Percentiles rank a stretch among this genome's conserved stretches.
Conservation (phyloP, 1,140 invertebrate genomes). For the Drosophila miranda region DNA sequence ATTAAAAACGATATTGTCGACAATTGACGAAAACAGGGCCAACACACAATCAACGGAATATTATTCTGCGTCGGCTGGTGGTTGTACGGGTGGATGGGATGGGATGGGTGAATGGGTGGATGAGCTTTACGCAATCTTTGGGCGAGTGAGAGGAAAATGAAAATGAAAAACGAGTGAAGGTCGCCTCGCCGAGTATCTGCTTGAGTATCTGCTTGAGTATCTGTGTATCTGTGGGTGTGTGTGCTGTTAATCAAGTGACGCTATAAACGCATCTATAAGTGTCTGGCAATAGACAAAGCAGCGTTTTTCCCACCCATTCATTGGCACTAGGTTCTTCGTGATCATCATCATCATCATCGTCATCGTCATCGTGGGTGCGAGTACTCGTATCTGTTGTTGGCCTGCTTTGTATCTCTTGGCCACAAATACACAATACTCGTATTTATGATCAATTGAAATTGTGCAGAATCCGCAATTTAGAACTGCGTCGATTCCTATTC, state of each 20-base stretch:
- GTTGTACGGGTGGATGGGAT: constrained; percentile 1
- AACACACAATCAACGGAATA: constrained; percentile 3
- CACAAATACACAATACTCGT: constrained; percentile 33
- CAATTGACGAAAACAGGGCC: constrained; percentile 78
- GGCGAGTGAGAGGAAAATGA: constrained; percentile 38
- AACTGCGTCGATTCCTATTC: constrained; percentile 15
- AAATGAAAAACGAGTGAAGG: constrained; percentile 63
- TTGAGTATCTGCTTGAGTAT: neutral
- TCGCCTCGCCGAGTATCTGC: constrained; percentile 21
- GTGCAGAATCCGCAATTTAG: constrained; percentile 37
- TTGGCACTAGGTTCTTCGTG: neutral
- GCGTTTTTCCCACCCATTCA: constrained; percentile 8
- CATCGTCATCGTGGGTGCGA: constrained; percentile 17
- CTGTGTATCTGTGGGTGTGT: constrained; percentile 14
- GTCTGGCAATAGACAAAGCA: neutral
- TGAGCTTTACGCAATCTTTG: constrained; percentile 63
- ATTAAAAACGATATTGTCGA: constrained; percentile 76
- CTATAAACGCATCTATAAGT: constrained; percentile 47
- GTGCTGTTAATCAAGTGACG: constrained; percentile 41
- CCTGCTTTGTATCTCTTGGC: constrained; percentile 30
- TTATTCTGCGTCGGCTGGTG: constrained; percentile 17
- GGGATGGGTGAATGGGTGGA: too few species aligned
- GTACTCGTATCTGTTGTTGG: constrained; percentile 7
- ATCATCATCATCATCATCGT: too few species aligned
- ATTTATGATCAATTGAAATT: constrained; percentile 39